Conservation (phyloP, 2,113 vertebrate genomes). For the Diadophis punctatus region DNA sequence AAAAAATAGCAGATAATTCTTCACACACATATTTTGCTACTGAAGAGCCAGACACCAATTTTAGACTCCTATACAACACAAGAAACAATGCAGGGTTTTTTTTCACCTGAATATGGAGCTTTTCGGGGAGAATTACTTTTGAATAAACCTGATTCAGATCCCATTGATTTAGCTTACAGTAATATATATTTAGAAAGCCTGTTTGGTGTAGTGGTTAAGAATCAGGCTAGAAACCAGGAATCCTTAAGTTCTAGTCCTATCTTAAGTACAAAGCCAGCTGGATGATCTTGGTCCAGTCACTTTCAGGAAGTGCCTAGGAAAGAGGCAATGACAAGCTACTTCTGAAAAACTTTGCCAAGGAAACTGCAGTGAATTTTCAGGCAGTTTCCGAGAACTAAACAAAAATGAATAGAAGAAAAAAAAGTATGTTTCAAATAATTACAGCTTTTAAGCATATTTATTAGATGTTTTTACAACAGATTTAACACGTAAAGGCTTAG, state of each 20-base stretch:
- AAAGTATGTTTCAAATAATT: neutral
- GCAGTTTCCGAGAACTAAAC: neutral
- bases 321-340: neutral
- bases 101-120: neutral
- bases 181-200: neutral
- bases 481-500: neutral
- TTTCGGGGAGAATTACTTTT: neutral
- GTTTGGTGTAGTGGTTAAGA: neutral
- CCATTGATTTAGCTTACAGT: neutral
- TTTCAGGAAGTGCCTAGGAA: neutral
- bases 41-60: neutral
- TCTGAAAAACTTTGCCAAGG: neutral
- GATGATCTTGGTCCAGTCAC: neutral
- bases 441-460: neutral
- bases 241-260: neutral
- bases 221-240: neutral
- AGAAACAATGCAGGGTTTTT: neutral
- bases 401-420: neutral
- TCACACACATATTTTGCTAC: neutral
- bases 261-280: neutral
- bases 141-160: neutral
- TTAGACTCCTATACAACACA: neutral
- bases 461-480: neutral
- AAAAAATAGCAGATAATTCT: neutral
- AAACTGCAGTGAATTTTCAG: neutral